Evolutionary conservation across 2,797 vertebrate species (phyloP), one percentile per base, ranked within the genome.

Genomic region (Garrulus glandarius): DNA sequence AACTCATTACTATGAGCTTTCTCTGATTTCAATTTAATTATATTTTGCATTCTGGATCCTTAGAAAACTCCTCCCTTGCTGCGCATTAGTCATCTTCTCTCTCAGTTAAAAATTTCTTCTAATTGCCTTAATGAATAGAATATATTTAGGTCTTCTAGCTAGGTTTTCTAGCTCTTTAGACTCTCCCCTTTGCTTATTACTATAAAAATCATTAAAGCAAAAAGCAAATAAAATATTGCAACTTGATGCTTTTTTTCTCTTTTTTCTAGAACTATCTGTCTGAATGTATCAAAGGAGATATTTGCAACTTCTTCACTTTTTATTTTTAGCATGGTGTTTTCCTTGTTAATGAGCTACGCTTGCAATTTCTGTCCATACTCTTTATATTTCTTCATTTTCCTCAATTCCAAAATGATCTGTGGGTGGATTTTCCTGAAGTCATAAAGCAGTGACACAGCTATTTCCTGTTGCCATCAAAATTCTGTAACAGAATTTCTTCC

Each of bases 391-490:
- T 94, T 93, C n/a, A 56, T 84, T 85, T 70, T 83, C 80, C 70
- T 93, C 36, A 83, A 77, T 96, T 86, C 78, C 83, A 93, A 79
- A 93, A 84, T 78, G 89, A 95, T 71, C 86, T 77, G 71, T 94
- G 94, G 95, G 96, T 96, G 96, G 94, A 97, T 97, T 97, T 97
- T 97, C 97, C 96, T 96, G 84, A 94, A 96, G 88, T 86, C 93
- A 87, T 94, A 87, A 94, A 91, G 89, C 19, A 19, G 84, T 95
- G 91, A 95, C 95, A 97, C 84, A 92, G 88, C 89, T 95, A 94
- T 96, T 97, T 97, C 96, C 97, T 96, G 87, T 95, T 96, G 84
- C 96, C 94, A 94, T 95, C 92, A 84, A 91, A 97, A 93, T 94
- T 89, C 94, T 94, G 50, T 84, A 92, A 77, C 77, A 96, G 82